Conservation (phyloP, 2,888 invertebrate genomes). For the Aplocera efformata region DNA sequence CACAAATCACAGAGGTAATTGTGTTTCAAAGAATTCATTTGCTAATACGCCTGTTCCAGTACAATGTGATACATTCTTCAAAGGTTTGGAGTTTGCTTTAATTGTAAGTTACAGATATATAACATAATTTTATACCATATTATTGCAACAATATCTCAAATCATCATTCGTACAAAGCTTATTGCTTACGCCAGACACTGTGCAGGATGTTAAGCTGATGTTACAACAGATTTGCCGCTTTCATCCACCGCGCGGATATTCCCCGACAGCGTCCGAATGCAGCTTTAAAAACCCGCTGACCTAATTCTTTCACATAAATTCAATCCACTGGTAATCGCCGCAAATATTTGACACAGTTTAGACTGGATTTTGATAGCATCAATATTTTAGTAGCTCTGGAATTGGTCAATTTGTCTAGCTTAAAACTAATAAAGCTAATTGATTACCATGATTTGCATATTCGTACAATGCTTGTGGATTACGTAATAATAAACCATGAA, state of each 20-base stretch:
- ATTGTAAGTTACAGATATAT: too few relatives aligned
- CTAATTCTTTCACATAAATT: slow-evolving; percentile 19
- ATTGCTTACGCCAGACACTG: slow-evolving; percentile 35
- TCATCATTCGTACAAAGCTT: slow-evolving; percentile 13
- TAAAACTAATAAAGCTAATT: slow-evolving; percentile 3
- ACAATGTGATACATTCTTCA: too few relatives aligned
- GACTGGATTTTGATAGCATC: slow-evolving; percentile 13
- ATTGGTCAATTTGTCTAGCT: slow-evolving; percentile 11
- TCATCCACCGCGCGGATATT: slow-evolving; percentile 47
- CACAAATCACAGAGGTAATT: too few relatives aligned
- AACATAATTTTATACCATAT: too few relatives aligned
- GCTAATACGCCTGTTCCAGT: too few relatives aligned
- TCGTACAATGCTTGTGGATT: too few relatives aligned
- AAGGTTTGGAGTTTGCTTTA: too few relatives aligned
- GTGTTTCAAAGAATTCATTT: too few relatives aligned
- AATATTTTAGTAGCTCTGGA: slow-evolving; percentile 15
- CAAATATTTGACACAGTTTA: slow-evolving; percentile 18
- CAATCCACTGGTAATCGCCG: slow-evolving; percentile 15
- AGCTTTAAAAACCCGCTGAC: slow-evolving; percentile 16
- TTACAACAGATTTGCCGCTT: slow-evolving; percentile 73
- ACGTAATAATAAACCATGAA: too few relatives aligned
- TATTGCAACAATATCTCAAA: too few relatives aligned
- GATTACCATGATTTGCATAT: too few relatives aligned
- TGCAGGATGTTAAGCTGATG: slow-evolving; percentile 68
- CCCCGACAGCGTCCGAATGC: slow-evolving; percentile 38